phyloP scores from a whole-genome alignment of 2,113 vertebrate genomes.

The Pica pica region DNA sequence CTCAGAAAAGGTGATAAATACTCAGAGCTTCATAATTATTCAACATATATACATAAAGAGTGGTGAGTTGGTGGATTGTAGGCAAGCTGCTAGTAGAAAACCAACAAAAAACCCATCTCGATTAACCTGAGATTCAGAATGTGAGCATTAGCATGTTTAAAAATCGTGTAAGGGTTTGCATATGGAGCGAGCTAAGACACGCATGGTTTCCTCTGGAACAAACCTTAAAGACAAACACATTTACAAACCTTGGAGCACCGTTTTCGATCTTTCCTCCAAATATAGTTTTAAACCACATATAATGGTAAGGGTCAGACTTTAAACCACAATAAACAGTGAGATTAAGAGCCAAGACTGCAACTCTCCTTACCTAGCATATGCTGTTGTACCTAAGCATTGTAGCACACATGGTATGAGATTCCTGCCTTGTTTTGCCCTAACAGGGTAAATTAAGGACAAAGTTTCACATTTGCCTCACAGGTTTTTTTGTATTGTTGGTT shows the following conservation, averaged over 20 bases:
- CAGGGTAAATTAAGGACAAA: conserved; percentile 46
- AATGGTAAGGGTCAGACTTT: conserved; percentile 28
- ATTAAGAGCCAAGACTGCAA: not conserved
- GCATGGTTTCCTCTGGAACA: conserved; percentile 51
- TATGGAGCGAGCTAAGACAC: conserved; percentile 46
- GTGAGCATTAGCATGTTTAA: conserved; percentile 58
- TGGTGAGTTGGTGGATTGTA: conserved; percentile 56
- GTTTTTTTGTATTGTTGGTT: conserved; percentile 21
- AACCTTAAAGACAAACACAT: conserved; percentile 66
- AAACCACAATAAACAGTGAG: conserved; percentile 36
- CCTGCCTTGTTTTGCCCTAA: not conserved
- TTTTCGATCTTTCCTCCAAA: not conserved
- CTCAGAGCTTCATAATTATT: conserved; percentile 79
- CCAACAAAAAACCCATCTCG: conserved; percentile 49
- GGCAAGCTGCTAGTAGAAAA: conserved; percentile 50
- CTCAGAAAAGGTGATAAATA: conserved; percentile 84
- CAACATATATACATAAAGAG: conserved; percentile 79
- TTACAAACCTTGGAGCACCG: conserved; percentile 16
- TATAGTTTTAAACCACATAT: conserved; percentile 11
- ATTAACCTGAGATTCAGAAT: conserved; percentile 60
- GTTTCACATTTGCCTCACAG: not conserved
- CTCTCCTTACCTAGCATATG: not conserved
- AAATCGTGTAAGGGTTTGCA: conserved; percentile 55
- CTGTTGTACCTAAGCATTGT: not conserved
- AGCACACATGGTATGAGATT: not conserved